phyloP scores from a whole-genome alignment of 2,888 invertebrate genomes.

The Agriopis aurantiaria region DNA sequence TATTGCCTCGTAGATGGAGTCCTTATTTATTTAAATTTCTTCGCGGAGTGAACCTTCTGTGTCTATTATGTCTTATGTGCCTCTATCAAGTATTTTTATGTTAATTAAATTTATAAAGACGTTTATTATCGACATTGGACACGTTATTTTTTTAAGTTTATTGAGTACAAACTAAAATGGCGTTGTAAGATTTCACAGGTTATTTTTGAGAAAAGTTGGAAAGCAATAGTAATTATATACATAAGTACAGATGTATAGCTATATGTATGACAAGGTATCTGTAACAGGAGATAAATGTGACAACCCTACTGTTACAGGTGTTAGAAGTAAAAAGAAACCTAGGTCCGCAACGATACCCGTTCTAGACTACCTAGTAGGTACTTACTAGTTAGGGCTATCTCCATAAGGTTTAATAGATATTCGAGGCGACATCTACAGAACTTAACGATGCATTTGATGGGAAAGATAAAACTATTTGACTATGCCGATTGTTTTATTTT shows the following conservation, averaged over 20 bases:
- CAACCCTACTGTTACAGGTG: conserved; percentile 39
- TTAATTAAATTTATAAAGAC: not conserved
- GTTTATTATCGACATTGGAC: not conserved
- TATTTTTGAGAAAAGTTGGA: too few species aligned
- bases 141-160: too few species aligned
- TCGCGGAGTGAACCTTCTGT: too few species aligned
- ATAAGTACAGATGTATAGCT: too few species aligned
- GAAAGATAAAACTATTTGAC: conserved; percentile 25
- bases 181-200: too few species aligned
- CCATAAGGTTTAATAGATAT: conserved; percentile 44
- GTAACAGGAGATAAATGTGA: not conserved
- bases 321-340: conserved; percentile 42
- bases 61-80: too few species aligned
- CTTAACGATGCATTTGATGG: conserved; percentile 35
- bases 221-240: too few species aligned
- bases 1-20: too few species aligned
- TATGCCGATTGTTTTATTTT: conserved; percentile 4
- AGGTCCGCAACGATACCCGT: conserved; percentile 35
- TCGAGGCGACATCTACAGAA: conserved; percentile 29
- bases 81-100: too few species aligned
- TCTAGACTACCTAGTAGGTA: conserved; percentile 4
- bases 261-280: too few species aligned
- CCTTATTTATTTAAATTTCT: too few species aligned
- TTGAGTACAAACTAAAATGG: too few species aligned
- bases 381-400: conserved; percentile 42